Percentiles rank a stretch among this genome's conserved stretches.
Conservation (phyloP, 2,888 invertebrate genomes). For the Limnephilus auricula region DNA sequence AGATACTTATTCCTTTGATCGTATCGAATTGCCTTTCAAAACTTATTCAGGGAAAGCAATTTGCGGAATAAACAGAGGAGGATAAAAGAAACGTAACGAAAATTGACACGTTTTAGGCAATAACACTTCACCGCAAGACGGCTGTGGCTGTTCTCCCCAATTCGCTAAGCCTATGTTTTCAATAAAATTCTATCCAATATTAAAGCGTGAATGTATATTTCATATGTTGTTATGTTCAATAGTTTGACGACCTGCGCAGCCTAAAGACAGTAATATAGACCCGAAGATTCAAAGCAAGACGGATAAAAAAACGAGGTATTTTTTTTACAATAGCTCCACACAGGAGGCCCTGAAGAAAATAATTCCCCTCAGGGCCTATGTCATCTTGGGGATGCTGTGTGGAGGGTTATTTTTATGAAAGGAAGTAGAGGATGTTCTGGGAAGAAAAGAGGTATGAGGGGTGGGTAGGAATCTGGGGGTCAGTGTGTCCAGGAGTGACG, state of each 20-base stretch:
- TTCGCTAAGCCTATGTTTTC: neutral
- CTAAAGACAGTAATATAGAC: neutral
- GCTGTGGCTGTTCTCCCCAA: neutral
- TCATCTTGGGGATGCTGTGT: too few species aligned
- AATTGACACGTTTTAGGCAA: conserved; percentile 36
- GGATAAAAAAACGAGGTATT: too few species aligned
- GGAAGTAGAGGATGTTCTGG: too few species aligned
- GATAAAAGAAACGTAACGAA: conserved; percentile 24
- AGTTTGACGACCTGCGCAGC: neutral
- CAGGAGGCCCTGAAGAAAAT: too few species aligned
- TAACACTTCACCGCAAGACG: conserved; percentile 2
- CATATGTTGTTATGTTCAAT: neutral
- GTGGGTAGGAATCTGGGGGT: too few species aligned
- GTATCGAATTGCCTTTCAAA: conserved; percentile 30
- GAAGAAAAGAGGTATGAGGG: too few species aligned
- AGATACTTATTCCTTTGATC: conserved; percentile 8
- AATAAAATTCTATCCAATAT: neutral
- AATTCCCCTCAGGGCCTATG: too few species aligned
- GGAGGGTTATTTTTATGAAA: too few species aligned
- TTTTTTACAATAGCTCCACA: too few species aligned
- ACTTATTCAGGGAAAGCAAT: conserved; percentile 24
- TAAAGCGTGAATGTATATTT: neutral
- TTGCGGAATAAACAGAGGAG: conserved; percentile 17
- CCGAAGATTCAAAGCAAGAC: neutral
- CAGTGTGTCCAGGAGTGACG: too few species aligned